Conservation (phyloP, 2,888 invertebrate genomes). For the Shargacucullia verbasci region DNA sequence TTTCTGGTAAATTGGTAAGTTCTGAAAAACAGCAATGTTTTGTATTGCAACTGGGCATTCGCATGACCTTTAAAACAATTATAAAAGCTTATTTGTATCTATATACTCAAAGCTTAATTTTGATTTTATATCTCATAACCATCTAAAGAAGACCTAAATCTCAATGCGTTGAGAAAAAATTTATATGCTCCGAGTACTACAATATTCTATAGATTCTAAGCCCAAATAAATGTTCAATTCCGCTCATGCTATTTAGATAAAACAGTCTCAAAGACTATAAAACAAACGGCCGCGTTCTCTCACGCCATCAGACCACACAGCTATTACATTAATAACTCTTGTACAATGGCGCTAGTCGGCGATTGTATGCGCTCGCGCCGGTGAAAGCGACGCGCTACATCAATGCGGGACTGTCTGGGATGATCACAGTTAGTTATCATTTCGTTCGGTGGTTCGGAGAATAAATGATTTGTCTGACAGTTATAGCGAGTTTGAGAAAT, state of each 20-base stretch:
- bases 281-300: constrained; percentile 38
- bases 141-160: too few relatives aligned
- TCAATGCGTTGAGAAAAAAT: too few relatives aligned
- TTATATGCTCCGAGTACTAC: too few relatives aligned
- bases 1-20: too few relatives aligned
- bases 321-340: constrained; percentile 58
- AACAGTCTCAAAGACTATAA: constrained; percentile 24
- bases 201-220: too few relatives aligned
- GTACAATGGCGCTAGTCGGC: constrained; percentile 59
- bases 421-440: constrained; percentile 50
- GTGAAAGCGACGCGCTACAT: constrained; percentile 47
- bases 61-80: too few relatives aligned
- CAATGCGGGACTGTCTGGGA: constrained; percentile 40
- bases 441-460: constrained; percentile 41
- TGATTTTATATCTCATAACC: too few relatives aligned
- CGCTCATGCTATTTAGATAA: constrained; percentile 3
- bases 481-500: constrained; percentile 34
- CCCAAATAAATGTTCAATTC: not conserved
- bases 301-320: constrained; percentile 47
- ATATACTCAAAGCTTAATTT: too few relatives aligned
- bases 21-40: too few relatives aligned
- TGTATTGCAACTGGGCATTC: too few relatives aligned
- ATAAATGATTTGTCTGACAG: constrained; percentile 49
- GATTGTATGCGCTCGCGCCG: constrained; percentile 48
- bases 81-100: too few relatives aligned